These are phyloP conservation scores for Dascyllus trimaculatus DNA, from an alignment of 2,113 vertebrate species.

Conservation along the genomic window DNA sequence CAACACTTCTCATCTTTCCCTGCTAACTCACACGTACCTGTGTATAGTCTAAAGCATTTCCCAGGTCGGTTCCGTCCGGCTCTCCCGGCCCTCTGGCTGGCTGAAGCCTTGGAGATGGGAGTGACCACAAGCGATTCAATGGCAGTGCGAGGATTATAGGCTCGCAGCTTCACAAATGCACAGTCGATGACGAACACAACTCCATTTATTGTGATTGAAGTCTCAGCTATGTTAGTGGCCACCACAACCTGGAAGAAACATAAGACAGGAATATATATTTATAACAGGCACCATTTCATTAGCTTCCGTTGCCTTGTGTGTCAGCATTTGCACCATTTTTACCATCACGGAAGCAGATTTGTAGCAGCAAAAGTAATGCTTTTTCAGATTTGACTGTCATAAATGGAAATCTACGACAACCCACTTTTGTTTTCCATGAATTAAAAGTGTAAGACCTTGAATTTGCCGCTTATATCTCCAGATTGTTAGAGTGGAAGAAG, in stretches of 20 bases:
- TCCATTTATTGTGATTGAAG: constrained; percentile 95
- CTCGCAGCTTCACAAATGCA: constrained; percentile 96
- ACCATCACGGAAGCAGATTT: neutral
- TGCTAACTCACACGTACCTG: constrained; percentile 82
- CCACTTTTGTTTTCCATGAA: no score
- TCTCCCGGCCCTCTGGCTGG: constrained; percentile 94
- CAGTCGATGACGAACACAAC: constrained; percentile 95
- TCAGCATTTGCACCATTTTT: neutral
- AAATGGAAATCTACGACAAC: no score
- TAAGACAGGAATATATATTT: neutral
- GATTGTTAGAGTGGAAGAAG: no score
- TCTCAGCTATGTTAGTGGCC: constrained; percentile 98
- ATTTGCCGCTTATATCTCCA: no score
- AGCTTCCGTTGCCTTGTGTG: neutral
- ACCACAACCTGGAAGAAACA: constrained; percentile 90
- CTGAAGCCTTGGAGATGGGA: constrained; percentile 96
- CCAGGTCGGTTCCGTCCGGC: constrained; percentile 93
- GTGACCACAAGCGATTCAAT: constrained; percentile 97
- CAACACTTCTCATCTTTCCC: neutral
- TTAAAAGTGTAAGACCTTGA: no score
- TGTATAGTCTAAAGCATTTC: constrained; percentile 96
- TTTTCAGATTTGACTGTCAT: no score
- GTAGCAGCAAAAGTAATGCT: no score
- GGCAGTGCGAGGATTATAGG: constrained; percentile 94
- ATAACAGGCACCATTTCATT: no score